Percentiles rank a stretch among this genome's conserved stretches.
Evolutionary conservation across 2,113 vertebrate species (phyloP).

Genomic region (Cyanoderma ruficeps): DNA sequence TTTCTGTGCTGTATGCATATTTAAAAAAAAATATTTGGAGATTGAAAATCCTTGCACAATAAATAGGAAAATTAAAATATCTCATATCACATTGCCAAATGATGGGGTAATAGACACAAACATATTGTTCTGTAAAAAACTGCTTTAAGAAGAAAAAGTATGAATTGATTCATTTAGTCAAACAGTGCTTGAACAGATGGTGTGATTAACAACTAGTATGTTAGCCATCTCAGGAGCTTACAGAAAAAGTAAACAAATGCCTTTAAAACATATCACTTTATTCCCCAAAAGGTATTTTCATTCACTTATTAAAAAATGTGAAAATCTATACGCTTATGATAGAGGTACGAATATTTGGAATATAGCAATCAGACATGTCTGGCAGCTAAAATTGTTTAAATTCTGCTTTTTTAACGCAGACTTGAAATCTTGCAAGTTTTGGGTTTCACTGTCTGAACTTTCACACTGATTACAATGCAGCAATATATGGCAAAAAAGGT

Average conservation of each 20-base stretch:
- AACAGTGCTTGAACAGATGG: constrained; percentile 79
- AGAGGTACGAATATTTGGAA: constrained; percentile 10
- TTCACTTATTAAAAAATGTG: constrained; percentile 69
- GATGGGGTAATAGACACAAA: constrained; percentile 80
- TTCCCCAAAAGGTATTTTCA: constrained; percentile 72
- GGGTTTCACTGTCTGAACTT: not conserved
- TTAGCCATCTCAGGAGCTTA: constrained; percentile 83
- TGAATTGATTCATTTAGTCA: constrained; percentile 77
- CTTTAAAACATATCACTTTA: constrained; percentile 73
- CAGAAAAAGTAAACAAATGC: constrained; percentile 80
- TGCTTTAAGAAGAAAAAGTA: constrained; percentile 76
- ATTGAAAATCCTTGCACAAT: constrained; percentile 78
- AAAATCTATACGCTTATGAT: constrained; percentile 52
- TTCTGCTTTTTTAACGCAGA: not conserved
- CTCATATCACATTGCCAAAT: constrained; percentile 78
- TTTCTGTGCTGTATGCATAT: constrained; percentile 75
- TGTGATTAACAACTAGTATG: constrained; percentile 81
- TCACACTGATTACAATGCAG: not conserved
- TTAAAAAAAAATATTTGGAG: constrained; percentile 79
- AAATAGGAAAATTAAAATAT: constrained; percentile 83
- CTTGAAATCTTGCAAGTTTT: not conserved
- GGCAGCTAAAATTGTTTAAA: not conserved
- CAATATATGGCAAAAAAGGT: not conserved
- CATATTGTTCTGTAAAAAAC: constrained; percentile 80
- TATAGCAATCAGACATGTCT: not conserved